These are phyloP conservation scores for Agrotis puta DNA, from an alignment of 2,888 invertebrate genomes.

Conservation along the genomic window DNA sequence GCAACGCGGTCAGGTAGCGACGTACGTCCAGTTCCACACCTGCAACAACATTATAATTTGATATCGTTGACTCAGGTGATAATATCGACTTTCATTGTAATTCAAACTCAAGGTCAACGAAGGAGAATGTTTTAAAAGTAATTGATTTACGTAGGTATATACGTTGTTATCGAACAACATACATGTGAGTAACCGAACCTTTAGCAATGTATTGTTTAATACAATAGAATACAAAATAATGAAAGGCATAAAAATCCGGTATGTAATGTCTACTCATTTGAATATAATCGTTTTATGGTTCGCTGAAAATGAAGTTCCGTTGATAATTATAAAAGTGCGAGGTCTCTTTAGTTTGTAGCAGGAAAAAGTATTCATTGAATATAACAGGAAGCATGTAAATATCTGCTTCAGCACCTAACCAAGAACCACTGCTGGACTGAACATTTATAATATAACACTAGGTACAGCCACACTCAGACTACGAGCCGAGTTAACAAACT, in stretches of 20 bases:
- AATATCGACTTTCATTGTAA: constrained; percentile 15
- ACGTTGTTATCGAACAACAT: constrained; percentile 1
- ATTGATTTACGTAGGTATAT: constrained; percentile 9
- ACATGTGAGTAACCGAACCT: constrained; percentile 15
- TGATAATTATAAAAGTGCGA: constrained; percentile 9
- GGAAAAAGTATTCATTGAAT: background rate
- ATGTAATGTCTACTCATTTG: background rate
- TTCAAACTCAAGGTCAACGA: constrained; percentile 29
- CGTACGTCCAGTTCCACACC: constrained; percentile 86
- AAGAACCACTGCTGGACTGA: background rate
- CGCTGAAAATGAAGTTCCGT: background rate
- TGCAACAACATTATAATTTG: constrained; percentile 54
- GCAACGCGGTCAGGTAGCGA: constrained; percentile 84
- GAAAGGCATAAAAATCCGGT: background rate
- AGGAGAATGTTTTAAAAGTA: constrained; percentile 25
- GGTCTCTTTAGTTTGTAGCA: background rate
- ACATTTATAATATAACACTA: no score
- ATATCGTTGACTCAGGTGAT: constrained; percentile 24
- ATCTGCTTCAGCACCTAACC: background rate
- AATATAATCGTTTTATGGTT: background rate
- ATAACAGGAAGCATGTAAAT: background rate
- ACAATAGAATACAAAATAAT: background rate
- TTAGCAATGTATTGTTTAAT: constrained; percentile 11
- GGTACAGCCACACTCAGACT: background rate
- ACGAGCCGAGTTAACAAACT: background rate